Evolutionary conservation across 1,140 invertebrate genomes (phyloP), one percentile per base, ranked within the genome.

Genomic region (Diprion similis): DNA sequence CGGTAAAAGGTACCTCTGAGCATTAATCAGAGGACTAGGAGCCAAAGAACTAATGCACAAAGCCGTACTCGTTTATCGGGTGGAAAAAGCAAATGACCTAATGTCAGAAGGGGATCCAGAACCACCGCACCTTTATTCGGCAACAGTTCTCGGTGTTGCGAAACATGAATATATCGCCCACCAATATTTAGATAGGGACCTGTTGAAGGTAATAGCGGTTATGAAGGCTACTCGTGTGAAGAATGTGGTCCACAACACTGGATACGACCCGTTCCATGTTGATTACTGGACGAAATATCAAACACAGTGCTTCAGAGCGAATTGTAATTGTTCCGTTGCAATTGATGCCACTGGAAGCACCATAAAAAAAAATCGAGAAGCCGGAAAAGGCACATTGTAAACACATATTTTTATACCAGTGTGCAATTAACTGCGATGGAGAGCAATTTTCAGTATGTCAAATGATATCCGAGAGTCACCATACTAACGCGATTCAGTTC

Each of bases 331-430:
- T 2, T 73, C 75, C 47, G 8, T 71, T 11, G 47, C 66, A 6
- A 71, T 78, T 9, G 77, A 81, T 75, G 78, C 78, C 8, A 79
- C 77, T 10, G 80, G 80, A 1, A 69, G 72, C 24, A 70, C 78
- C 24, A 69, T 76, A 18, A 51, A 68, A 11, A 11, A 73, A 74
- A 51, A 72, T 75, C 46, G 47, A 66, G 59, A 74, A 51, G 66
- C 17, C 19, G 17, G 71, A 75, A 65, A 48, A 19, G 13, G 24
- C 13, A 11, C 59, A 67, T 17, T n/a, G 68, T 15, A 70, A 64
- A 47, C 15, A 59, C 13, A 77, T 78, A 19, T 77, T 77, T 71
- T 69, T 78, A n/a, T 78, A 78, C 68, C 24, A 75, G 19, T 37
- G 51, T 46, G 66, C 74, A 46, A 70, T 73, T 7, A 45, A 17